Percentiles rank a stretch among this genome's conserved stretches.
Conservation (phyloP, 2,888 invertebrate species). For the Celastrina argiolus region DNA sequence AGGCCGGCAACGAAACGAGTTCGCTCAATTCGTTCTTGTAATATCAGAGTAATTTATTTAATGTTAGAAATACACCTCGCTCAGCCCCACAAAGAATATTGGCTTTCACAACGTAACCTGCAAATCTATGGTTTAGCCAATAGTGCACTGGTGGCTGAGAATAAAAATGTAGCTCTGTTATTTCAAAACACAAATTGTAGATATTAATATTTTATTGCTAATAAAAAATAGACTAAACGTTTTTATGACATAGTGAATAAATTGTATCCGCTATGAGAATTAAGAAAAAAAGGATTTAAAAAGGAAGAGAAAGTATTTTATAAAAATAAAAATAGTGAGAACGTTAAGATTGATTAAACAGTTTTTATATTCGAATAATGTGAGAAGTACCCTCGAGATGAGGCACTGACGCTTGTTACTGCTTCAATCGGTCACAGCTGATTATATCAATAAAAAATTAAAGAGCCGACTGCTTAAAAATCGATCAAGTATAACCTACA, state of each 20-base stretch:
- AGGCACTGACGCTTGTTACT: neutral
- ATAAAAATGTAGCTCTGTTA: neutral
- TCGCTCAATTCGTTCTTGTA: slow-evolving; percentile 72
- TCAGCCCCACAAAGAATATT: slow-evolving; percentile 73
- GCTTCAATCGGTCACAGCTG: neutral
- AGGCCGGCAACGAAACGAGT: slow-evolving; percentile 68
- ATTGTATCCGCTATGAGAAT: neutral
- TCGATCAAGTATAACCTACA: slow-evolving; percentile 3
- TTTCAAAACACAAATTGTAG: neutral
- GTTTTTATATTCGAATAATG: neutral
- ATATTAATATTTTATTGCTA: neutral
- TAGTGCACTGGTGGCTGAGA: slow-evolving; percentile 34
- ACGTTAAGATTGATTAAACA: neutral
- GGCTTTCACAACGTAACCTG: slow-evolving; percentile 76
- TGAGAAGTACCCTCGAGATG: neutral
- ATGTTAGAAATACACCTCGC: slow-evolving; percentile 74
- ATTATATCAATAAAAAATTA: slow-evolving; percentile 9
- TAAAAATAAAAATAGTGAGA: neutral
- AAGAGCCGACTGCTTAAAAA: slow-evolving; percentile 6
- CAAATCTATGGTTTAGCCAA: slow-evolving; percentile 72
- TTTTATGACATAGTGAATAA: neutral
- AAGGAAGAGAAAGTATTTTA: neutral
- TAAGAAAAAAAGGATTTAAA: neutral
- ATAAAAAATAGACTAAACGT: neutral
- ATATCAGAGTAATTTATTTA: slow-evolving; percentile 76